Conservation (phyloP, 2,797 vertebrate genomes). For the Orientallactaga sibirica region DNA sequence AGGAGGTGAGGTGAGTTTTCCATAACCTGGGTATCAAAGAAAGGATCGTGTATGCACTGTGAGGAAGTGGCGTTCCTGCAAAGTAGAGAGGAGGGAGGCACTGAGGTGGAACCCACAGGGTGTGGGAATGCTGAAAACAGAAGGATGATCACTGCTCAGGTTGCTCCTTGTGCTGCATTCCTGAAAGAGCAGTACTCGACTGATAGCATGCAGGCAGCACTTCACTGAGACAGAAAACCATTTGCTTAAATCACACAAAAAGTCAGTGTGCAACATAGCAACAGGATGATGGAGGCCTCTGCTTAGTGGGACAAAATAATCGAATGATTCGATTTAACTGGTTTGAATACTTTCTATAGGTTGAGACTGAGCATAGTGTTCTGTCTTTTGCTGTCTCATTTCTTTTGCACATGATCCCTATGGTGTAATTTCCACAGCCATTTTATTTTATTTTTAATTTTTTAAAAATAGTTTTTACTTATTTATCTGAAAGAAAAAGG, state of each 20-base stretch:
- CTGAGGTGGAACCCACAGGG: neutral
- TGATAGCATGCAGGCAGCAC: neutral
- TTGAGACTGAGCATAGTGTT: neutral
- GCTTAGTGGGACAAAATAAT: neutral
- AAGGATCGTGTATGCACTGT: neutral
- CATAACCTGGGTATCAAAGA: neutral
- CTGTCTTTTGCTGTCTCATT: neutral
- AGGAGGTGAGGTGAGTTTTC: neutral
- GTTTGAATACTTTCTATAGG: neutral
- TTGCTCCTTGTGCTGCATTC: neutral
- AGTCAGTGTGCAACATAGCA: neutral
- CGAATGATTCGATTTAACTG: neutral
- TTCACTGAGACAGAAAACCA: neutral
- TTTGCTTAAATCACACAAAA: neutral
- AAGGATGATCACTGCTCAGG: neutral
- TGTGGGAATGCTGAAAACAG: neutral
- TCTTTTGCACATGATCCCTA: neutral
- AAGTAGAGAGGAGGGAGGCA: too few relatives aligned
- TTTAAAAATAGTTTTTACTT: too few relatives aligned
- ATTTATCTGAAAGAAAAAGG: too few relatives aligned
- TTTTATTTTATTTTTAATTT: neutral
- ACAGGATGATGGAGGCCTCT: neutral
- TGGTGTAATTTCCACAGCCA: neutral
- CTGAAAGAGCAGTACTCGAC: neutral
- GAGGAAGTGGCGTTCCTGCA: neutral